Evolutionary conservation across 2,888 invertebrate genomes (phyloP).

Genomic region (Parnassius glacialis): DNA sequence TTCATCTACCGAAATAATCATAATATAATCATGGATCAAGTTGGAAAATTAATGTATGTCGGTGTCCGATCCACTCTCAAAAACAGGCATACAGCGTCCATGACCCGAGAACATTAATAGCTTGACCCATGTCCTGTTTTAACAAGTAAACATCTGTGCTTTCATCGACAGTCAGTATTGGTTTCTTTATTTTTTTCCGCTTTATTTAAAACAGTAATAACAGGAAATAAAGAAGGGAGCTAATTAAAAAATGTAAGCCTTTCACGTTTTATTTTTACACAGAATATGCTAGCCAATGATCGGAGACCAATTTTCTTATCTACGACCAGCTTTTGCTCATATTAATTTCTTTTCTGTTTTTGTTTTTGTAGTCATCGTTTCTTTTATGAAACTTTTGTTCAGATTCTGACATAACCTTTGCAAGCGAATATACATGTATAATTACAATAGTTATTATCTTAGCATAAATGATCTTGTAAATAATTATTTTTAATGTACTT

Average conservation of each 20-base stretch:
- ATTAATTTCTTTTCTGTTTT: not conserved
- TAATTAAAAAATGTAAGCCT: constrained; percentile 27
- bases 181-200: constrained; percentile 24
- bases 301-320: constrained; percentile 19
- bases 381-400: not conserved
- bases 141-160: constrained; percentile 15
- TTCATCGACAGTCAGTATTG: constrained; percentile 21
- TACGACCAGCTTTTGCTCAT: constrained; percentile 5
- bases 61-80: constrained; percentile 9
- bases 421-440: no score
- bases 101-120: constrained; percentile 21
- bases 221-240: constrained; percentile 22
- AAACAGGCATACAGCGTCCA: constrained; percentile 9
- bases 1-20: constrained; percentile 20
- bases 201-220: constrained; percentile 23
- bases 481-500: no score
- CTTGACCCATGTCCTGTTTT: constrained; percentile 25
- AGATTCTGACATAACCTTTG: no score
- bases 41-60: constrained; percentile 21
- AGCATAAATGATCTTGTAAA: no score
- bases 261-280: constrained; percentile 21
- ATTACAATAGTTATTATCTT: no score
- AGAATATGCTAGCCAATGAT: constrained; percentile 23
- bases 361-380: not conserved
- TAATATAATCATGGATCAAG: constrained; percentile 13